Percentiles rank a stretch among this genome's conserved stretches.
These are phyloP conservation scores for Meleagris gallopavo DNA, from an alignment of 2,113 vertebrate species.

Conservation along the genomic window DNA sequence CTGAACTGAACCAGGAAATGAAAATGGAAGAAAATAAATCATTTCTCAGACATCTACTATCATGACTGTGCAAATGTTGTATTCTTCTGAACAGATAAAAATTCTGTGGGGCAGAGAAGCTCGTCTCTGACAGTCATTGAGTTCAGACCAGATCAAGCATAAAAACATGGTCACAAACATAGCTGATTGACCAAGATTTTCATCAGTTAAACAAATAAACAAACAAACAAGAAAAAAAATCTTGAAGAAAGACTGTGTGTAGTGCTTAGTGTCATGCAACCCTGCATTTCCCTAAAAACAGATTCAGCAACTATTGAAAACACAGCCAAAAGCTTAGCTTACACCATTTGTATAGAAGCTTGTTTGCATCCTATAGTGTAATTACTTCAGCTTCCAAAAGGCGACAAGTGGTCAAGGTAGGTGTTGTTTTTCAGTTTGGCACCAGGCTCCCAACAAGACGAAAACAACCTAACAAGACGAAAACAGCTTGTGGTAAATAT, in stretches of 20 bases:
- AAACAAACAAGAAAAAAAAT: neutral
- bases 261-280: neutral
- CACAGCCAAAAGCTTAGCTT: neutral
- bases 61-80: neutral
- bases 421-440: constrained; percentile 50
- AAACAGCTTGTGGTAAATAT: constrained; percentile 58
- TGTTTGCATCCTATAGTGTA: neutral
- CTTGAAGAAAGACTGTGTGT: neutral
- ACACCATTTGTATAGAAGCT: neutral
- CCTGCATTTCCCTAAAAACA: neutral
- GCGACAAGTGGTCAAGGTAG: neutral
- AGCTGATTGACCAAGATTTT: neutral
- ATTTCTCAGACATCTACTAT: neutral
- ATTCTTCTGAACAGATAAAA: neutral
- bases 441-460: constrained; percentile 41
- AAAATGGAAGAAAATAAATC: neutral
- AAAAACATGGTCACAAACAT: neutral
- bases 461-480: constrained; percentile 48
- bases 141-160: neutral
- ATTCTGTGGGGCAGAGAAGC: neutral
- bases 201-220: neutral
- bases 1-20: neutral
- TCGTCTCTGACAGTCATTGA: neutral
- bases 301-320: neutral
- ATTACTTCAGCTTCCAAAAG: constrained; percentile 34